Conservation (phyloP, 2,113 vertebrate genomes). For the Esox niger region DNA sequence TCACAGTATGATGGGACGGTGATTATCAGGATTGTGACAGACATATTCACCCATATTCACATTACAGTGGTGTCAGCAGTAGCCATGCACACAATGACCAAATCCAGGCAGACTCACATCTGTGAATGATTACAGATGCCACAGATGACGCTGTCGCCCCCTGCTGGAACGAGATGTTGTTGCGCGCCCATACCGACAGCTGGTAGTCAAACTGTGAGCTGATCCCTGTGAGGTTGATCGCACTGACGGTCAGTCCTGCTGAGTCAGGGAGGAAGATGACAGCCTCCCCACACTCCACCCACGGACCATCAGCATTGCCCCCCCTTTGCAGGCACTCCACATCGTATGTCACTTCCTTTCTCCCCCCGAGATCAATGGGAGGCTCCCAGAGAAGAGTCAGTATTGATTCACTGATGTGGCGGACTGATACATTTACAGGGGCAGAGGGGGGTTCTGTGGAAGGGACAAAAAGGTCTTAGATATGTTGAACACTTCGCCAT, state of each 20-base stretch:
- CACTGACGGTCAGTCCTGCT: constrained; percentile 26
- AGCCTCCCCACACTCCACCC: constrained; percentile 42
- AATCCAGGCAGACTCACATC: constrained; percentile 35
- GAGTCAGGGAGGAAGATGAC: constrained; percentile 31
- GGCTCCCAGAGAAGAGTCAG: constrained; percentile 55
- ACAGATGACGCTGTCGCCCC: constrained; percentile 34
- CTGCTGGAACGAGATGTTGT: constrained; percentile 38
- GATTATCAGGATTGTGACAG: no score
- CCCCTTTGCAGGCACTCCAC: constrained; percentile 47
- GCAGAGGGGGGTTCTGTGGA: constrained; percentile 59
- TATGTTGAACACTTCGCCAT: no score
- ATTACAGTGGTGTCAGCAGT: no score
- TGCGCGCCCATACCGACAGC: constrained; percentile 57
- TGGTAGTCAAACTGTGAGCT: constrained; percentile 40
- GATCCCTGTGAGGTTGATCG: constrained; percentile 49
- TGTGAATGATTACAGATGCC: constrained; percentile 44
- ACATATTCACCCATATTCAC: no score
- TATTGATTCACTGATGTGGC: constrained; percentile 23
- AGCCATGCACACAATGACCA: not conserved
- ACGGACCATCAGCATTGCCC: constrained; percentile 19
- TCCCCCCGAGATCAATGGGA: constrained; percentile 60
- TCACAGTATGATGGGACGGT: no score
- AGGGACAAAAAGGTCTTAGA: not conserved
- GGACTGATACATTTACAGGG: constrained; percentile 49
- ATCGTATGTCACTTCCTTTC: constrained; percentile 51